Percentiles rank a stretch among this genome's conserved stretches.
Conservation (phyloP, 2,113 vertebrate species). For the Prionailurus bengalensis region DNA sequence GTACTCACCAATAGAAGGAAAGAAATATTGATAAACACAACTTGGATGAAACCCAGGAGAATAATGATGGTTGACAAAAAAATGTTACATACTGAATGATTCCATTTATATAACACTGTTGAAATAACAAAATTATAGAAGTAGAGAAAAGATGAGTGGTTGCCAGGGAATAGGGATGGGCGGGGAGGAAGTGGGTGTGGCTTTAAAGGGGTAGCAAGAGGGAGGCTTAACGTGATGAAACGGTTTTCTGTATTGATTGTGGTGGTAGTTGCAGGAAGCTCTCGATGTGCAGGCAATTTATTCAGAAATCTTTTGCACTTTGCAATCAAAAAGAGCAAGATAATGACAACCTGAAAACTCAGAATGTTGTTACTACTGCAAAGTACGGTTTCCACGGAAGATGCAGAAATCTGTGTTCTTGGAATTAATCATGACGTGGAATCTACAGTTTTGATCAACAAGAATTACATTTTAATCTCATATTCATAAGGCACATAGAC, state of each 20-base stretch:
- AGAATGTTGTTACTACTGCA: background rate
- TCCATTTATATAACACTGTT: background rate
- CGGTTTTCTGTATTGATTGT: slow-evolving; percentile 78
- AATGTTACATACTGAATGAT: background rate
- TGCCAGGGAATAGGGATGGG: background rate
- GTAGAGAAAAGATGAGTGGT: background rate
- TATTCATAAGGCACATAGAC: background rate
- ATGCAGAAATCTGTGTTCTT: background rate
- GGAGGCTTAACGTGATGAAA: background rate
- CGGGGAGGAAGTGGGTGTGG: background rate
- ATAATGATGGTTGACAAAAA: background rate
- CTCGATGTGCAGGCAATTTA: slow-evolving; percentile 91
- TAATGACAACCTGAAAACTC: slow-evolving; percentile 36
- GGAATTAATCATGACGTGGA: background rate
- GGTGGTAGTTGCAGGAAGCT: slow-evolving; percentile 91
- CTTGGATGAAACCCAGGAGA: background rate
- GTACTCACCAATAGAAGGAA: background rate
- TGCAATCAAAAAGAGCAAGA: slow-evolving; percentile 77
- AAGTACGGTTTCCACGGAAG: background rate
- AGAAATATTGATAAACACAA: background rate
- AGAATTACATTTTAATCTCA: slow-evolving; percentile 33
- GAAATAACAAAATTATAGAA: slow-evolving; percentile 32
- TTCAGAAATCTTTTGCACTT: slow-evolving; percentile 91
- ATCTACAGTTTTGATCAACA: background rate
- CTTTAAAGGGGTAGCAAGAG: background rate